phyloP scores from a whole-genome alignment of 1,140 invertebrate species.

The Drosophila mauritiana region DNA sequence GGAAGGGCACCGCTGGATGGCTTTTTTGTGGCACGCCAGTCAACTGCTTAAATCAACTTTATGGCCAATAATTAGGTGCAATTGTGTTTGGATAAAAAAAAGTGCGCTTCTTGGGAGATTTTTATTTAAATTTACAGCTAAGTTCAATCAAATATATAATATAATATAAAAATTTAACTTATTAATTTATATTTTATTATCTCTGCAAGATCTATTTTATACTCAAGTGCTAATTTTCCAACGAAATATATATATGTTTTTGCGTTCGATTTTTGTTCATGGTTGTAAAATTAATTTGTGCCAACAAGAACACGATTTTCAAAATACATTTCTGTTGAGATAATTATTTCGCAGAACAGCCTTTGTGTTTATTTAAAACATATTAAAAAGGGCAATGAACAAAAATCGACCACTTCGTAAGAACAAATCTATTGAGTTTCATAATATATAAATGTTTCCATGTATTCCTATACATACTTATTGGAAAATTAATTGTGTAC shows the following conservation, averaged over 20 bases:
- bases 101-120: too few species aligned
- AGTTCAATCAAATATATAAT: too few species aligned
- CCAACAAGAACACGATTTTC: not conserved
- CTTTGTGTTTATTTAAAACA: constrained; percentile 5
- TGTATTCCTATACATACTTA: not conserved
- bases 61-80: constrained; percentile 34
- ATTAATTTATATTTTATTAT: too few species aligned
- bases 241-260: too few species aligned
- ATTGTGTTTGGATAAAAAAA: not conserved
- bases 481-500: constrained; percentile 25
- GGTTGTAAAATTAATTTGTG: not conserved
- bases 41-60: constrained; percentile 26
- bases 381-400: not conserved
- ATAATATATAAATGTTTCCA: not conserved
- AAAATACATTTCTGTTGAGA: not conserved
- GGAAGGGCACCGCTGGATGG: constrained; percentile 32
- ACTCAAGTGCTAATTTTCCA: too few species aligned
- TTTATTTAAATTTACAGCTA: too few species aligned
- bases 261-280: not conserved
- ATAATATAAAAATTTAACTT: too few species aligned
- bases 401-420: not conserved
- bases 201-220: not conserved
- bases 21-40: constrained; percentile 7
- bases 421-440: not conserved
- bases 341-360: not conserved